Conservation (phyloP, 2,888 invertebrate species). For the Caenorhabditis becei region DNA sequence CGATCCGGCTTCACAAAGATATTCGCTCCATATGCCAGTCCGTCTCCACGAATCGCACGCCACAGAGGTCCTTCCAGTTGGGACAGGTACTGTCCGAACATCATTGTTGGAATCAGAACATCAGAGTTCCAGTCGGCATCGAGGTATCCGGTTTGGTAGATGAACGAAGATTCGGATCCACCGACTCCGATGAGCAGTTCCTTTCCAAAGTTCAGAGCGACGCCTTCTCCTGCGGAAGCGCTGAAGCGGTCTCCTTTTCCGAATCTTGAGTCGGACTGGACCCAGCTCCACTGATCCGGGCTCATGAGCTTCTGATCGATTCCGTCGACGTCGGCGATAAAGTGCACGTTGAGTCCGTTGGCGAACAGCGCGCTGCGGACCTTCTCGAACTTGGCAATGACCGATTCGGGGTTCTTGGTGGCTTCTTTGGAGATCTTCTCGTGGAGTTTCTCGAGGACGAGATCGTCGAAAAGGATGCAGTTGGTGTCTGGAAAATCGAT, state of each 20-base stretch:
- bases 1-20: conserved; percentile 85
- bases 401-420: conserved; percentile 62
- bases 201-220: conserved; percentile 42
- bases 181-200: conserved; percentile 69
- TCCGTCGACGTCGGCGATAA: conserved; percentile 68
- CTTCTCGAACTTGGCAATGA: conserved; percentile 70
- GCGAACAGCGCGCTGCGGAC: conserved; percentile 71
- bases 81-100: conserved; percentile 90
- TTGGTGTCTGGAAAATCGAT: conserved; percentile 76
- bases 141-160: conserved; percentile 85
- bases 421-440: conserved; percentile 67
- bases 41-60: conserved; percentile 89
- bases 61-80: conserved; percentile 87
- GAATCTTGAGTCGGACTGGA: conserved; percentile 41
- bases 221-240: conserved; percentile 52
- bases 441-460: conserved; percentile 76
- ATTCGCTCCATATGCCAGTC: conserved; percentile 89
- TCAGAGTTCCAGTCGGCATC: conserved; percentile 86
- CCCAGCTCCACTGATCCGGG: conserved; percentile 63
- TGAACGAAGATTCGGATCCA: conserved; percentile 72
- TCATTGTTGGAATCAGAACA: conserved; percentile 87
- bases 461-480: conserved; percentile 68
- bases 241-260: conserved; percentile 52
- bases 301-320: conserved; percentile 55
- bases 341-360: conserved; percentile 73